Conservation (phyloP, 53 echinoderm and acorn worm genomes). For the Holothuria scabra region DNA sequence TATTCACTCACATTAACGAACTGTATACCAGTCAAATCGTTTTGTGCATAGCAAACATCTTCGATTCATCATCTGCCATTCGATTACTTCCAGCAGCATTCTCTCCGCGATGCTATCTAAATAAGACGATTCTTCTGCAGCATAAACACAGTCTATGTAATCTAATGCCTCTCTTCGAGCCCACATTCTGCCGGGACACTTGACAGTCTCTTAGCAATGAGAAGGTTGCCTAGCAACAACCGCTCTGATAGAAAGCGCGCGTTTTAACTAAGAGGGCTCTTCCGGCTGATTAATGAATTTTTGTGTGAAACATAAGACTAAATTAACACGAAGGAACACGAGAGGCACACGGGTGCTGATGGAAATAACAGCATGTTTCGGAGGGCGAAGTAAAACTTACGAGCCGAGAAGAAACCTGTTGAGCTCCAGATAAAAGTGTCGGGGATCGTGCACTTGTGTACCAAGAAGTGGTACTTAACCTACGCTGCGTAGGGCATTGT, state of each 20-base stretch:
- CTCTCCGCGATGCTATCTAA: constrained; percentile 1
- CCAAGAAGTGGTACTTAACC: no score
- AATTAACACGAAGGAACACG: constrained; percentile 8
- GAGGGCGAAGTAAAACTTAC: no score
- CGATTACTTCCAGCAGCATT: not conserved
- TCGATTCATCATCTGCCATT: not conserved
- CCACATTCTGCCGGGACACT: constrained; percentile 46
- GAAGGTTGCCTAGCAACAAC: constrained; percentile 34
- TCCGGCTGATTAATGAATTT: constrained; percentile 37
- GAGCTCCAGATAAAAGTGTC: no score
- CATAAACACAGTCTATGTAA: constrained; percentile 21
- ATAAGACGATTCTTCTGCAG: constrained; percentile 13
- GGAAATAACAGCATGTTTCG: no score
- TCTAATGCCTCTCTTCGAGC: constrained; percentile 29
- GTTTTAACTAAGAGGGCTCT: constrained; percentile 17
- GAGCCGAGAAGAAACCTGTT: no score
- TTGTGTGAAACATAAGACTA: constrained; percentile 26
- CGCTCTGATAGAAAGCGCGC: constrained; percentile 27
- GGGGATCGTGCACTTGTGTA: no score
- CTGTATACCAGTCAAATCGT: not conserved
- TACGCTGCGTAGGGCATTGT: no score
- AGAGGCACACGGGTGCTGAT: no score
- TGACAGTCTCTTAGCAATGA: constrained; percentile 18
- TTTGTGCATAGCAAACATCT: constrained; percentile 11
- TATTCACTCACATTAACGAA: constrained; percentile 4